Conservation (phyloP, 37 sponge, comb jelly and placozoan genomes). For the Spongilla lacustris region DNA sequence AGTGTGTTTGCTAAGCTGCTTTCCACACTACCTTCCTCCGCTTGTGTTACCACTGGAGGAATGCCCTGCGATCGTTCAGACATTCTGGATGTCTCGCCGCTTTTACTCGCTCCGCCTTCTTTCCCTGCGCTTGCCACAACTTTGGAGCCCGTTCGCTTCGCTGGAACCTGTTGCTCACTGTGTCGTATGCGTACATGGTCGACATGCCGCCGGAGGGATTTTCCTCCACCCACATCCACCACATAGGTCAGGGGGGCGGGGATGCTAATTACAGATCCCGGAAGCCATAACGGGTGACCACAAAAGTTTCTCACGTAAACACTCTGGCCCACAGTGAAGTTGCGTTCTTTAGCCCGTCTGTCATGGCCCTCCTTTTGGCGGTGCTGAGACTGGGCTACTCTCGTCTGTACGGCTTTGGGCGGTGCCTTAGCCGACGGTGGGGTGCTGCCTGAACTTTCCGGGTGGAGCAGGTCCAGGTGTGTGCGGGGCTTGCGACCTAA, state of each 20-base stretch:
- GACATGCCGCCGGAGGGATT: not conserved
- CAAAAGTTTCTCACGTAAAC: not conserved
- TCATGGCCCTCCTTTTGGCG: not conserved
- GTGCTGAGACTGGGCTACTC: not conserved
- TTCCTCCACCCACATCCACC: not conserved
- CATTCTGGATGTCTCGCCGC: too few species aligned
- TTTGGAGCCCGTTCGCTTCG: too few species aligned
- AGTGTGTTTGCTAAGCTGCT: too few species aligned
- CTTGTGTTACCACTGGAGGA: too few species aligned
- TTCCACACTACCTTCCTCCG: too few species aligned
- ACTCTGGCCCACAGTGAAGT: not conserved
- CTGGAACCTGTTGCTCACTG: too few species aligned
- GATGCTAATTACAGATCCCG: not conserved
- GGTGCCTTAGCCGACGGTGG: not conserved
- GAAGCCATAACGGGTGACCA: not conserved
- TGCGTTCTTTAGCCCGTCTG: not conserved
- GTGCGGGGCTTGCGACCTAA: conserved; percentile 30
- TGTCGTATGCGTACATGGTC: too few species aligned
- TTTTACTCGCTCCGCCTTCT: too few species aligned
- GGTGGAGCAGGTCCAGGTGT: conserved; percentile 13
- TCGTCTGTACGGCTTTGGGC: not conserved
- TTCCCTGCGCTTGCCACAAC: too few species aligned
- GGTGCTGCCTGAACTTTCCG: not conserved
- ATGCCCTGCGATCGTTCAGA: too few species aligned
- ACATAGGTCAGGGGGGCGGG: not conserved